Base-by-base conservation (phyloP, 2,888 invertebrate species). In the Scaeva pyrastri region DNA sequence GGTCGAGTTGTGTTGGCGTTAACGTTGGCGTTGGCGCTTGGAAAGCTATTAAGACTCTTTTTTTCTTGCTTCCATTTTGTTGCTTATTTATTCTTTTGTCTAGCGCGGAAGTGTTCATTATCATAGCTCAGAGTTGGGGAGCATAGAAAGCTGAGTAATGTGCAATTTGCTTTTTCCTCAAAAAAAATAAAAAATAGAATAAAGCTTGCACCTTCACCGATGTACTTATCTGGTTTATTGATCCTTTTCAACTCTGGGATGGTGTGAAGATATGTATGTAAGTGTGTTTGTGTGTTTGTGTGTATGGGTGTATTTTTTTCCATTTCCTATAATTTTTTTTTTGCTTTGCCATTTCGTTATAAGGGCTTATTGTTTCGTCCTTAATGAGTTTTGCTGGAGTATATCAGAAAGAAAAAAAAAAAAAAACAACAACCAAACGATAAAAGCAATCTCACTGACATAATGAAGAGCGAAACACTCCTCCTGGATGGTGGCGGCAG, bases 211-310 rank as follows among this genome's bases (percentile, higher is more conserved):
- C 73, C 64, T 45, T 41, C 62, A 31, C 52, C 26, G 55, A 64
- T 72, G 58, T 66, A 78, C 74, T 82, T 86, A 86, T 86, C 86
- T 82, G 56, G 50, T 86, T 71, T 86, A 86, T 86, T 82, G 86
- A 86, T 86, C 82, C 77, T 71, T 80, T 78, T 82, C 70, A 77
- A 78, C 77, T 78, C 21, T 41, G 21, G 21, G 77, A 77, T 77
- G 62, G 77, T 71, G 70, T 70, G 64, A 73, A 86, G 77, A 81
- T 77, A 73, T 19, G 4, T 23, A n/a, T n/a, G n/a, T n/a, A n/a
- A n/a, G n/a, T n/a, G n/a, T n/a, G n/a, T n/a, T n/a, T n/a, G n/a
- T n/a, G n/a, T n/a, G n/a, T n/a, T n/a, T n/a, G n/a, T 26, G 8
- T 19, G 16, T 48, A 48, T 16, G n/a, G 12, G n/a, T 21, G n/a